Percentiles rank a stretch among this genome's conserved stretches.
Conservation (phyloP, 2,797 vertebrate genomes). For the Threskiornis aethiopicus region DNA sequence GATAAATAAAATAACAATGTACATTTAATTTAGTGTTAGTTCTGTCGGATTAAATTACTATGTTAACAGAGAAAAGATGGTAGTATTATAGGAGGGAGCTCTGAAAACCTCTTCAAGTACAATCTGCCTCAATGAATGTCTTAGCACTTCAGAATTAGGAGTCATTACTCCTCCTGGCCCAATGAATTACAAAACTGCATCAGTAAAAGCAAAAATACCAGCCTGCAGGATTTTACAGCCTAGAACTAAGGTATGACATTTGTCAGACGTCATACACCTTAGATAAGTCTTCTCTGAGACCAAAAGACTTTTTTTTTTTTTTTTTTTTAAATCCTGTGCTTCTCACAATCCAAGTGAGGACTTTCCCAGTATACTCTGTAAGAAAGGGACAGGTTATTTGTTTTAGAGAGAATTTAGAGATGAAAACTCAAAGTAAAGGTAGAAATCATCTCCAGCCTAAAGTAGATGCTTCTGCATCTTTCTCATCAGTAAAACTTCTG, state of each 20-base stretch:
- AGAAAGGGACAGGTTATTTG: not conserved
- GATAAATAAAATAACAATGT: not conserved
- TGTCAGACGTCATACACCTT: not conserved
- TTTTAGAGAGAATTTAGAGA: not conserved
- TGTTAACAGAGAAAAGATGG: not conserved
- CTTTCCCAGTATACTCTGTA: not conserved
- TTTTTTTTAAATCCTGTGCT: not conserved
- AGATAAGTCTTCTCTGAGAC: not conserved
- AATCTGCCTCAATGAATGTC: not conserved
- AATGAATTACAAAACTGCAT: not conserved
- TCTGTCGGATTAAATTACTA: not conserved
- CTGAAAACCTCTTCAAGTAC: not conserved
- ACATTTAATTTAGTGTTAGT: not conserved
- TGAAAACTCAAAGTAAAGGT: not conserved
- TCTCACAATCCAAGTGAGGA: not conserved
- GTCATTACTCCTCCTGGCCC: not conserved
- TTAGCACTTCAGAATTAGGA: not conserved
- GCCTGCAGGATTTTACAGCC: not conserved
- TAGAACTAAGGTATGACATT: not conserved
- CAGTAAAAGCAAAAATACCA: not conserved
- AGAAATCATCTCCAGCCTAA: not conserved
- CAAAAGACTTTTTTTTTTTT: not conserved
- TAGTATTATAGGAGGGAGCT: not conserved
- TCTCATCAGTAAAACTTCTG: not conserved
- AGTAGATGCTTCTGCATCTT: not conserved